phyloP scores from a whole-genome alignment of 2,113 vertebrate genomes.

The Phaethon lepturus region DNA sequence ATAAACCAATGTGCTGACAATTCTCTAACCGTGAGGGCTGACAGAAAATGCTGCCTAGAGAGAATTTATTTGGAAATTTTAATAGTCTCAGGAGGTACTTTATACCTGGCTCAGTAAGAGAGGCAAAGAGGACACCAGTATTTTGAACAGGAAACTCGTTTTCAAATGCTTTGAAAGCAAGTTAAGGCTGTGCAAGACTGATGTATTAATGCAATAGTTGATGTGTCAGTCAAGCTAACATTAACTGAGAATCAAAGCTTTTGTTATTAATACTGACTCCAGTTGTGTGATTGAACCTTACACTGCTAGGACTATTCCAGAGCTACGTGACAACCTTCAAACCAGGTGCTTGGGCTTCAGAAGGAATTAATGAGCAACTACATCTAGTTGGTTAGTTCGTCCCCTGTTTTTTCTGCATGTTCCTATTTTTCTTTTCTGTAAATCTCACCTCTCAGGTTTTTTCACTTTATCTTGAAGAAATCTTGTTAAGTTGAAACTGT shows the following conservation, averaged over 20 bases:
- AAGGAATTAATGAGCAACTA: background rate
- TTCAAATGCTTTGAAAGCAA: background rate
- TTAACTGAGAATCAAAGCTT: background rate
- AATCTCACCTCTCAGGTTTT: background rate
- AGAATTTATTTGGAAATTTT: background rate
- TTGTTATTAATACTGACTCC: background rate
- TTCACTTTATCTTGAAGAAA: slow-evolving; percentile 7
- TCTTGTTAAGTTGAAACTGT: slow-evolving; percentile 54
- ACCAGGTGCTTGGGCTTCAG: background rate
- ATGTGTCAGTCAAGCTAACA: background rate
- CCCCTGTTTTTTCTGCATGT: accelerated
- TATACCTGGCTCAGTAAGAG: background rate
- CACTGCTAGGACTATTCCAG: background rate
- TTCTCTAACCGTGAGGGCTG: background rate
- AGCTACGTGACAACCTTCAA: background rate
- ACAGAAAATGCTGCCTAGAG: background rate
- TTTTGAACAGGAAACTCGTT: background rate
- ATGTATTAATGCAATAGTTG: background rate
- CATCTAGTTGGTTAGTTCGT: background rate
- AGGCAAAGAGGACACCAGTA: background rate
- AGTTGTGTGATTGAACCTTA: background rate
- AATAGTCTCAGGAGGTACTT: background rate
- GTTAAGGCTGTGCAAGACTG: background rate
- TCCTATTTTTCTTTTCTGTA: background rate
- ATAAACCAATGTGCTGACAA: background rate